Evolutionary conservation across 1,140 invertebrate genomes (phyloP).

Genomic region (Pinna nobilis): DNA sequence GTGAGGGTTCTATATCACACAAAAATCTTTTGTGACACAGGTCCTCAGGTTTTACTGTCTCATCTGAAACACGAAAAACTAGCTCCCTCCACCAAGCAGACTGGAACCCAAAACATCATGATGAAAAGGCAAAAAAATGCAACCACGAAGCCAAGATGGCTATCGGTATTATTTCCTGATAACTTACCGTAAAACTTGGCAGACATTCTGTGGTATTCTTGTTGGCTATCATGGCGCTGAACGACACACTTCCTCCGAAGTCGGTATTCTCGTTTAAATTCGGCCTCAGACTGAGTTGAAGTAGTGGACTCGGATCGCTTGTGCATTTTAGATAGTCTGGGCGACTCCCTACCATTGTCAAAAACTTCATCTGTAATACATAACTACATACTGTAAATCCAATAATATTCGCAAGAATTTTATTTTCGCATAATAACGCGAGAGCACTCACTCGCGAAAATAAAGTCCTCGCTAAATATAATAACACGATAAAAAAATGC

Average conservation of each 20-base stretch:
- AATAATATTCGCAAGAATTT: neutral
- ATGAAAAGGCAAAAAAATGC: no score
- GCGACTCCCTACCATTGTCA: constrained; percentile 1
- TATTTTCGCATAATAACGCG: neutral
- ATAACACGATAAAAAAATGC: neutral
- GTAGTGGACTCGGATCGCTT: constrained; percentile 61
- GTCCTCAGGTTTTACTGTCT: no score
- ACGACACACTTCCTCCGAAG: constrained; percentile 59
- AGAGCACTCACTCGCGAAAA: no score
- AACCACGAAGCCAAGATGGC: no score
- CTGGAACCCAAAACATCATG: no score
- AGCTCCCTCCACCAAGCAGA: no score
- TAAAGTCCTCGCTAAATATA: no score
- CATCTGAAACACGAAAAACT: no score
- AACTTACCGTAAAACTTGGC: constrained; percentile 63
- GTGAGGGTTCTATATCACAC: no score
- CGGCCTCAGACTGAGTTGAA: constrained; percentile 63
- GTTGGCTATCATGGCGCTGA: constrained; percentile 63
- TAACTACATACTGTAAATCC: neutral
- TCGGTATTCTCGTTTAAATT: constrained; percentile 60
- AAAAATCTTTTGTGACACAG: no score
- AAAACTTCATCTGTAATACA: constrained; percentile 56
- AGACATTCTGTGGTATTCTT: constrained; percentile 65
- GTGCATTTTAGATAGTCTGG: constrained; percentile 32
- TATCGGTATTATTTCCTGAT: no score